These are phyloP conservation scores for Chelonus formosanus DNA, from an alignment of 2,888 invertebrate species.

Conservation along the genomic window DNA sequence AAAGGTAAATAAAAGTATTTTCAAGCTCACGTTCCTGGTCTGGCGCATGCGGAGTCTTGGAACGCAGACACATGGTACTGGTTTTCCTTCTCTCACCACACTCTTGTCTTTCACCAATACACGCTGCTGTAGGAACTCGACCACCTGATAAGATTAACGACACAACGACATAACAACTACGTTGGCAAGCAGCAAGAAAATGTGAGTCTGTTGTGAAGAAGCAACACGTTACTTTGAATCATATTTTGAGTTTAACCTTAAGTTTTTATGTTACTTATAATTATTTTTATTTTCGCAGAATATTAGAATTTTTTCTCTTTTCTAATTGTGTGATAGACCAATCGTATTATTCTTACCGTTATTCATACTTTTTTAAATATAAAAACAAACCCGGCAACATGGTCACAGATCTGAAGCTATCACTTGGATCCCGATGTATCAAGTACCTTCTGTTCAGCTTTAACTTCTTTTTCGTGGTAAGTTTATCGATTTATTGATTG, in stretches of 20 bases:
- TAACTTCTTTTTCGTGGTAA: slow-evolving; percentile 80
- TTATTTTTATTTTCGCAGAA: too few species aligned
- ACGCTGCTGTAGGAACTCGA: slow-evolving; percentile 4
- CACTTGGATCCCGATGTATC: slow-evolving; percentile 70
- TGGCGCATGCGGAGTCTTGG: not conserved
- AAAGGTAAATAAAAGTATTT: not conserved
- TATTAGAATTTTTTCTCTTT: too few species aligned
- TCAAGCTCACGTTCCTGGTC: slow-evolving; percentile 3
- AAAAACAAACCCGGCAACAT: slow-evolving; percentile 35
- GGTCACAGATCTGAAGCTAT: slow-evolving; percentile 49
- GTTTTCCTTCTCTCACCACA: not conserved
- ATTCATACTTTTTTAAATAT: slow-evolving; percentile 5
- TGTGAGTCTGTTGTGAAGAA: slow-evolving; percentile 4
- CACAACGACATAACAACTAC: not conserved
- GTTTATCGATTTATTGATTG: slow-evolving; percentile 52
- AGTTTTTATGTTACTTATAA: too few species aligned
- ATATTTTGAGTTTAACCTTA: not conserved
- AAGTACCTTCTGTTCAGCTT: slow-evolving; percentile 78
- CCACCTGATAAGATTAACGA: slow-evolving; percentile 25
- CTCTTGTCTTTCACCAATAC: not conserved
- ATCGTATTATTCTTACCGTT: too few species aligned
- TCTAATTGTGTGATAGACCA: too few species aligned
- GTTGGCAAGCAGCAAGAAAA: slow-evolving; percentile 16
- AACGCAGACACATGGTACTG: not conserved
- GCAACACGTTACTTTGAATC: slow-evolving; percentile 1